Conservation (phyloP, 2,113 vertebrate genomes). For the Cepphus grylle region DNA sequence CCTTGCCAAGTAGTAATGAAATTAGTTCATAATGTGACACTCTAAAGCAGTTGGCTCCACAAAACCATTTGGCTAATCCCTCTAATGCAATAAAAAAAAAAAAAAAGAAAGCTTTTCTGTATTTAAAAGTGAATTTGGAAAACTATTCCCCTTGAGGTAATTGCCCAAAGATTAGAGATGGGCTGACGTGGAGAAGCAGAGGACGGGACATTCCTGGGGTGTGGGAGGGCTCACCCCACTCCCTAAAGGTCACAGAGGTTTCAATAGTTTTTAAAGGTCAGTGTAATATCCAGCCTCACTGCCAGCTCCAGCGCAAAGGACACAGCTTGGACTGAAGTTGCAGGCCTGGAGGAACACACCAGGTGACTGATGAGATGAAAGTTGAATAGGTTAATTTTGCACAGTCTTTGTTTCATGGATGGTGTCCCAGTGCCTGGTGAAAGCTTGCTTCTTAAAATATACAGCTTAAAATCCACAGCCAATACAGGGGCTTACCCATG, state of each 20-base stretch:
- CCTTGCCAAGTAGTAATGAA: conserved; percentile 12
- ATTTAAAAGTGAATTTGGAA: conserved; percentile 5
- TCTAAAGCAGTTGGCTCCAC: neutral
- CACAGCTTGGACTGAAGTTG: neutral
- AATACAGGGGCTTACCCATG: neutral
- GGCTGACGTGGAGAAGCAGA: neutral
- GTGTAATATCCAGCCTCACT: neutral
- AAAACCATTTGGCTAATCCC: neutral
- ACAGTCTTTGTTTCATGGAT: neutral
- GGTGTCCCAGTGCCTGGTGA: neutral
- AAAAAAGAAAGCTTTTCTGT: neutral
- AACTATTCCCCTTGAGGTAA: neutral
- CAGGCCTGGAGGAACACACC: neutral
- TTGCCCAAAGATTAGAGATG: neutral
- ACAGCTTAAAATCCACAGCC: neutral
- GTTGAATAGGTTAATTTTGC: neutral
- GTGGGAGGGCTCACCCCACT: neutral
- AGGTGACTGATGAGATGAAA: neutral
- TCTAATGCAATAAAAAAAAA: neutral
- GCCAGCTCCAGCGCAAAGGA: neutral
- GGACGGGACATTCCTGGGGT: neutral
- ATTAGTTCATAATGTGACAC: neutral
- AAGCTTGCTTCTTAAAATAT: neutral
- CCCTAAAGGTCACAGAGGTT: neutral
- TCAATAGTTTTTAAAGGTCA: neutral